Conservation (phyloP, 2,888 invertebrate species). For the Tachina grossa region DNA sequence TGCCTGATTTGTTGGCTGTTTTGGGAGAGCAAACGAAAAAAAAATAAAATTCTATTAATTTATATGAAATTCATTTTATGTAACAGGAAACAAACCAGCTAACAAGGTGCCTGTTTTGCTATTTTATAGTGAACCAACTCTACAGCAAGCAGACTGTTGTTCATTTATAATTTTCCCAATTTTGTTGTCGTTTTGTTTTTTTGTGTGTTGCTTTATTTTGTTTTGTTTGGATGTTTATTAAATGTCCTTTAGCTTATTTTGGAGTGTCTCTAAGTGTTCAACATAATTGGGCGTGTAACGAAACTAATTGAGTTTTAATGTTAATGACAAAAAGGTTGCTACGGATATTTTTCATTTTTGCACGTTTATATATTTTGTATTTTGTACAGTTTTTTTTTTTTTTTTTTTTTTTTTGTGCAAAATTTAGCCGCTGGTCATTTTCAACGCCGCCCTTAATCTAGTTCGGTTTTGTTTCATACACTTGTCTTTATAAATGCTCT, state of each 20-base stretch:
- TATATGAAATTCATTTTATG: conserved; percentile 67
- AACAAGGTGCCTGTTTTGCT: conserved; percentile 43
- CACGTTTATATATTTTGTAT: conserved; percentile 22
- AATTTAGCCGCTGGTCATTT: conserved; percentile 79
- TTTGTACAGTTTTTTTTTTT: too few relatives aligned
- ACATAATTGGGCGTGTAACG: conserved; percentile 82
- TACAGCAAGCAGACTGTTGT: neutral
- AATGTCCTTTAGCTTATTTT: conserved; percentile 68
- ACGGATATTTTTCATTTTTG: conserved; percentile 31
- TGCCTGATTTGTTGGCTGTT: conserved; percentile 9
- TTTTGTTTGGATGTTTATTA: conserved; percentile 13
- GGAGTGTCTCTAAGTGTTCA: conserved; percentile 47
- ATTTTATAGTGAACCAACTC: neutral
- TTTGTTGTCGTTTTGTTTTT: neutral
- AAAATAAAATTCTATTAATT: conserved; percentile 57
- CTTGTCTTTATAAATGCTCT: conserved; percentile 31
- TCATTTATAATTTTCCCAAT: conserved; percentile 14
- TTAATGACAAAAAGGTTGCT: conserved; percentile 72
- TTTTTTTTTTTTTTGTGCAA: conserved; percentile 21
- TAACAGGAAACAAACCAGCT: conserved; percentile 66
- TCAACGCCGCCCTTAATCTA: conserved; percentile 75
- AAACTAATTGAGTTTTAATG: conserved; percentile 83
- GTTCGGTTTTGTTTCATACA: conserved; percentile 35
- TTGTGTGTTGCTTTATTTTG: neutral
- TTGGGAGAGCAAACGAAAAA: neutral